Base-by-base conservation (phyloP, 92 coral and sea anemone genomes). In the Palythoa grandis region DNA sequence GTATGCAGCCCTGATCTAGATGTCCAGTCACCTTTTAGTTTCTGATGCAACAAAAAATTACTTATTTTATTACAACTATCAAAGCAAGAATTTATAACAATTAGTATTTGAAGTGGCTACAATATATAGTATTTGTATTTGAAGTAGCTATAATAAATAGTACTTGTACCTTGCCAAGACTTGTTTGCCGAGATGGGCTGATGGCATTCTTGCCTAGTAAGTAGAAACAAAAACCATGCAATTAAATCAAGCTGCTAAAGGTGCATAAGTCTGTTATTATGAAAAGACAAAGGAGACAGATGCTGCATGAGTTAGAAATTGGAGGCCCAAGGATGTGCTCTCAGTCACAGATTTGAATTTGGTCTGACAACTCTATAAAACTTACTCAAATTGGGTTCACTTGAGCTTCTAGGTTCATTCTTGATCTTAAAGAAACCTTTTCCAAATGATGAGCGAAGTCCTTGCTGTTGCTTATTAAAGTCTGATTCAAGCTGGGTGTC, bases 361-460 rank as follows among this genome's bases (percentile, higher is more conserved):
- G 12, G 4, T 1, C 9, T 3, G 24, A 10, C 6, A 0, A 29
- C 22, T 11, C 40, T 11, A 8, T 5, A 20, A 1, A 16, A 84
- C 92, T 74, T 90, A 96, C 98, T 91, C 84, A 96, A 90, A 82
- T 93, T 94, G 52, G 98, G 98, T 88, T 96, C 98, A 80, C 98
- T 96, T 15, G 96, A 83, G 78, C 98, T 96, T 60, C 93, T 93
- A 35, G 90, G 94, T 70, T 98, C 91, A 15, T 69, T 80, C 87
- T 89, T 92, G 10, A 92, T 70, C 91, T 94, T 96, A 79, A 87
- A 88, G 58, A 94, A 85, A 13, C 98, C 98, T 88, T 92, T 96
- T 77, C 98, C 98, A 91, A 94, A 91, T 43, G 98, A 96, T 72
- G 98, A 80, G 80, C 98, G 80, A 52, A 87, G 82, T 38, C 92